Conservation (phyloP, 37 sponge, comb jelly and placozoan species). For the Spongia lamella region DNA sequence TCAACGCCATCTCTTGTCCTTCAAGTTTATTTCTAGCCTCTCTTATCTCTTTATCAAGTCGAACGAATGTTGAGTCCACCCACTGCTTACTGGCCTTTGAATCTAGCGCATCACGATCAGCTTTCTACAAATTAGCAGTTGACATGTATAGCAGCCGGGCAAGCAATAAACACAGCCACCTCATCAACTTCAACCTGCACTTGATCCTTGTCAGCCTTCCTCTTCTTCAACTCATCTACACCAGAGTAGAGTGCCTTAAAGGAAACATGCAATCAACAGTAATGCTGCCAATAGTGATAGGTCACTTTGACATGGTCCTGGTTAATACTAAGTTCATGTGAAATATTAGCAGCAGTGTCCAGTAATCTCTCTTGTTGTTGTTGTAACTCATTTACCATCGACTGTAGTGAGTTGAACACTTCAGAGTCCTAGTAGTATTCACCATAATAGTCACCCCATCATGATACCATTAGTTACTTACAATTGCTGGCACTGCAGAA, state of each 20-base stretch:
- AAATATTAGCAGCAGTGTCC: slow-evolving; percentile 78
- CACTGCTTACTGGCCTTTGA: slow-evolving; percentile 92
- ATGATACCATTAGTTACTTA: too few relatives aligned
- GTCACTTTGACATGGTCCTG: slow-evolving; percentile 80
- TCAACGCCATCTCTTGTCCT: slow-evolving; percentile 88
- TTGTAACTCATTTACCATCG: slow-evolving; percentile 59
- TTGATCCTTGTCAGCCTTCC: slow-evolving; percentile 86
- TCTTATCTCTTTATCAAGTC: slow-evolving; percentile 85
- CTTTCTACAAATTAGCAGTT: slow-evolving; percentile 66
- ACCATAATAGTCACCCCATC: too few relatives aligned
- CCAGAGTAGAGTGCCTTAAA: slow-evolving; percentile 72
- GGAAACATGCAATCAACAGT: neutral
- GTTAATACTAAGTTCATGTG: slow-evolving; percentile 80
- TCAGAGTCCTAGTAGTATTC: slow-evolving; percentile 3
- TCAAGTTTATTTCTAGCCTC: slow-evolving; percentile 67
- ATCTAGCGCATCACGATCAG: slow-evolving; percentile 90
- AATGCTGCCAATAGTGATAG: neutral
- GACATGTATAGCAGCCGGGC: neutral
- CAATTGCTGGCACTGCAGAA: too few relatives aligned
- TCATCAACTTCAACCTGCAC: slow-evolving; percentile 74
- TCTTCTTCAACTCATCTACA: slow-evolving; percentile 76
- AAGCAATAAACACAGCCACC: slow-evolving; percentile 24
- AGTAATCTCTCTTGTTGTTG: slow-evolving; percentile 84
- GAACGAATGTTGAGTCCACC: slow-evolving; percentile 93
- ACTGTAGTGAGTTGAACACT: slow-evolving; percentile 58